These are phyloP conservation scores for Chlorodrepanis virens DNA, from an alignment of 2,113 vertebrate genomes.

Conservation along the genomic window DNA sequence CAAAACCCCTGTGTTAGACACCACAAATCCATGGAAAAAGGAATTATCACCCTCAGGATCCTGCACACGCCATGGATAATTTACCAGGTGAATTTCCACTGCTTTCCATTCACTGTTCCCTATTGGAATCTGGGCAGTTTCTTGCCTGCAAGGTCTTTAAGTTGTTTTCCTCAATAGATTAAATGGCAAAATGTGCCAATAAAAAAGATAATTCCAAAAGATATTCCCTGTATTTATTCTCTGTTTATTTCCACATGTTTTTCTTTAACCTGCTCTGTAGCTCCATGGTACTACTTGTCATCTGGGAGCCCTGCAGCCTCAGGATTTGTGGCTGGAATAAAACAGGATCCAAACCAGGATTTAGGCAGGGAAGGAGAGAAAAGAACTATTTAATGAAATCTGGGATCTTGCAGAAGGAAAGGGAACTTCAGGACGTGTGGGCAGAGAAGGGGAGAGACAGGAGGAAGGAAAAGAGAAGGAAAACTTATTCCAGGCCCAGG, in stretches of 20 bases:
- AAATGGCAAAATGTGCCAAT: background rate
- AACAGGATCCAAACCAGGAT: background rate
- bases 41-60: too few species aligned
- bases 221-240: background rate
- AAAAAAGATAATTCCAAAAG: background rate
- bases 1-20: background rate
- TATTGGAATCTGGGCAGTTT: background rate
- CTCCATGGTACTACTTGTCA: background rate
- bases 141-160: background rate
- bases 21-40: background rate
- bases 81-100: background rate
- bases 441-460: background rate
- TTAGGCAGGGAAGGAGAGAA: background rate
- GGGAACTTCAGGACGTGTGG: background rate
- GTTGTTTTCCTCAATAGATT: background rate
- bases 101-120: background rate
- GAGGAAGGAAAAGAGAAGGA: background rate
- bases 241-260: background rate
- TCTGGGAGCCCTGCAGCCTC: background rate
- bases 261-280: background rate
- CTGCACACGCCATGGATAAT: fast-evolving
- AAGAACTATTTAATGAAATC: background rate
- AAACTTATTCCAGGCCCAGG: background rate
- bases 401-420: background rate
- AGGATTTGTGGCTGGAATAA: fast-evolving